Evolutionary conservation across 2,797 vertebrate genomes (phyloP), one percentile per base, ranked within the genome.

Genomic region (Sebastes matsubarae): DNA sequence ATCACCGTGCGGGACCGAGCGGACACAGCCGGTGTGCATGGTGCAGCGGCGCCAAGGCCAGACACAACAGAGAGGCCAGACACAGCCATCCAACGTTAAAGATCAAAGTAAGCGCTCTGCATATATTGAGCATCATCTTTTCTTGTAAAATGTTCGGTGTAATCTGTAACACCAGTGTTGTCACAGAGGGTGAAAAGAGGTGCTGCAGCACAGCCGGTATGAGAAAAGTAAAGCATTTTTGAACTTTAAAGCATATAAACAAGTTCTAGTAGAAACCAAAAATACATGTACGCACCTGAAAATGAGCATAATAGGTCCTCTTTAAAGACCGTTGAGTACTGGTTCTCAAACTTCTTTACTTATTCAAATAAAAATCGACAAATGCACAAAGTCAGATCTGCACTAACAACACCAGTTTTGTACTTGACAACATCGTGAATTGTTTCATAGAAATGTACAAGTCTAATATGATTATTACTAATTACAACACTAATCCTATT

Each of bases 331-430:
- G 22, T 60, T 29, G 18, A 22, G 25, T 60, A 30, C 34, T 42
- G 34, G 11, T 18, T 24, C 22, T 32, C 8, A 65, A 50, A 38
- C 63, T 4, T 55, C 32, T 65, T 63, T 36, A 38, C 8, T 24
- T 42, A 32, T 71, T 65, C n/a, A 65, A 25, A 34, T 34, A 29
- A 55, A 29, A 30, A 42, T 29, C 6, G 3, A 14, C 11, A 29
- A 10, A 59, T 29, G 54, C 69, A 63, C 29, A 63, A 63, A 52
- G 27, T 30, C 25, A 46, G 27, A 68, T 32, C 36, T 75, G 73
- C 20, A 14, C 22, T 1, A 8, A 54, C 2, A 54, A 32, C 29
- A 55, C 29, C 54, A 34, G 46, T 16, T 22, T 16, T 68, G 29
- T 68, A 25, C 13, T n/a, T 30, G 18, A 9, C 18, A 57, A 58